A percentile compares a stretch with the other conserved stretches of the same genome.
Evolutionary conservation across 2,797 vertebrate species (phyloP).

Genomic region (Sebastes diaconus): DNA sequence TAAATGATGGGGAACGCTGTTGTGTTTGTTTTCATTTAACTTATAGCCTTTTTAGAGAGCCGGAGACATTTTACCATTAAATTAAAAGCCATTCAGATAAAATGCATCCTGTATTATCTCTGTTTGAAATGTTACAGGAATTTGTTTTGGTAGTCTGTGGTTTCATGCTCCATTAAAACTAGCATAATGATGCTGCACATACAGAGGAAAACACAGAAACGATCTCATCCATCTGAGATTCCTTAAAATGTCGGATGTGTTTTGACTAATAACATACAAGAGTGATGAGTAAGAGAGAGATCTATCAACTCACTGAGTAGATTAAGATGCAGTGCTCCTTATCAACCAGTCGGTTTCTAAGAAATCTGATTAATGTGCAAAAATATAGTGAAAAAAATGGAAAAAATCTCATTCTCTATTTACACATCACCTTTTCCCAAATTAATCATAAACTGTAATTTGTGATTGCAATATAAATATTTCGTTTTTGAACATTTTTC

Average conservation of each 20-base stretch:
- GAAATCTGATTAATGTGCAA: not conserved
- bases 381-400: not conserved
- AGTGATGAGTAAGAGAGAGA: not conserved
- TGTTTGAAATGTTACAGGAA: slow-evolving; percentile 11
- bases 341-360: not conserved
- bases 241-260: not conserved
- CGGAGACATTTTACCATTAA: not conserved
- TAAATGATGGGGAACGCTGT: slow-evolving; percentile 39
- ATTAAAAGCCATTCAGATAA: slow-evolving; percentile 8
- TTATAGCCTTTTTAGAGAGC: slow-evolving; percentile 18
- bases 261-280: slow-evolving; percentile 10
- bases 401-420: not conserved
- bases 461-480: not conserved
- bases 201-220: slow-evolving; percentile 4
- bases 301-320: not conserved
- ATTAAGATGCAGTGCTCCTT: not conserved
- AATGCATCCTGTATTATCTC: not conserved
- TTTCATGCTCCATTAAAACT: slow-evolving; percentile 7
- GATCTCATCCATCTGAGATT: not conserved
- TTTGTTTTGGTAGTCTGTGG: slow-evolving; percentile 2
- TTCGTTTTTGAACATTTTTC: not conserved
- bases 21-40: slow-evolving; percentile 46
- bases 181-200: not conserved
- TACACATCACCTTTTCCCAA: not conserved
- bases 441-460: not conserved